Percentiles rank a stretch among this genome's conserved stretches.
phyloP scores from a whole-genome alignment of 2,113 vertebrate species.

The Tyto alba region DNA sequence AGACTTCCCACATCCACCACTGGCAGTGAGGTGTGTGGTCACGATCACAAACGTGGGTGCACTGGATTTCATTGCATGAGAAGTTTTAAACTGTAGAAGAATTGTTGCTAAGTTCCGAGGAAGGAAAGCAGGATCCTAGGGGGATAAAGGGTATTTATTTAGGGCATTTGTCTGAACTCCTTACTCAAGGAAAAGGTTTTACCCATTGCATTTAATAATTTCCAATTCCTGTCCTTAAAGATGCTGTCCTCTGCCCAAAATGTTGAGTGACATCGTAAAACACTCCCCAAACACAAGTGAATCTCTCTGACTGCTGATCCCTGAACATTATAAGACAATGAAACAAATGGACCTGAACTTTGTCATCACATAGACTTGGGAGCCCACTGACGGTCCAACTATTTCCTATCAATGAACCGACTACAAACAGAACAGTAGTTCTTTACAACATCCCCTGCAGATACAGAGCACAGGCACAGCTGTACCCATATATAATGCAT shows the following conservation, averaged over 20 bases:
- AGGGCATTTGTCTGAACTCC: not conserved
- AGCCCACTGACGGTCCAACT: not conserved
- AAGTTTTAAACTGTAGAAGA: not conserved
- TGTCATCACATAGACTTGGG: not conserved
- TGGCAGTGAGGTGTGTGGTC: not conserved
- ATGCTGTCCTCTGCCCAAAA: not conserved
- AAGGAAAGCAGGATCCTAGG: not conserved
- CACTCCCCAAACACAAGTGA: not conserved
- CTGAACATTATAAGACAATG: not conserved
- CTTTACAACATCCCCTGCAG: not conserved
- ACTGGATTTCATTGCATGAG: not conserved
- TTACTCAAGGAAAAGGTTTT: not conserved
- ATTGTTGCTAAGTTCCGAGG: not conserved
- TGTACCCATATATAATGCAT: not conserved
- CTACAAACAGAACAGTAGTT: not conserved
- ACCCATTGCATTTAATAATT: not conserved
- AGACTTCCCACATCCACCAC: not conserved
- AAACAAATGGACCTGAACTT: not conserved
- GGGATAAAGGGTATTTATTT: not conserved
- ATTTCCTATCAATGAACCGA: not conserved
- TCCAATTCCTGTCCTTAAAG: not conserved
- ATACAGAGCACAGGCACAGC: not conserved
- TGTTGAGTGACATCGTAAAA: not conserved
- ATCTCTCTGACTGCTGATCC: not conserved
- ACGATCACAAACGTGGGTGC: not conserved